Evolutionary conservation across 2,888 invertebrate genomes (phyloP).

Genomic region (Thecophora atra): DNA sequence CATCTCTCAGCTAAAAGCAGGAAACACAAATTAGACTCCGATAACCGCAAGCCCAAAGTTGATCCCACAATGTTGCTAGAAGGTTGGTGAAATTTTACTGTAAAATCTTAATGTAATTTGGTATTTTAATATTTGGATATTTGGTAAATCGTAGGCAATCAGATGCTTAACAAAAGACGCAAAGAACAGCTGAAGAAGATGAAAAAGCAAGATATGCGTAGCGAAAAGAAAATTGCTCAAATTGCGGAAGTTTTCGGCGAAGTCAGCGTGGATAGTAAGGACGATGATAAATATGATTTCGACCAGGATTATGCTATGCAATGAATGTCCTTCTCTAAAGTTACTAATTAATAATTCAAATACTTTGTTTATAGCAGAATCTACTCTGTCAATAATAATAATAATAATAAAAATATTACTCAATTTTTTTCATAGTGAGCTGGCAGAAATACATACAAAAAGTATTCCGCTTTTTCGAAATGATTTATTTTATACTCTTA

Average conservation of each 20-base stretch:
- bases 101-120: not conserved
- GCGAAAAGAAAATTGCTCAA: conserved; percentile 73
- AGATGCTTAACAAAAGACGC: conserved; percentile 70
- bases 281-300: conserved; percentile 61
- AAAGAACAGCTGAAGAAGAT: conserved; percentile 68
- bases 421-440: conserved; percentile 26
- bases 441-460: conserved; percentile 8
- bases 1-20: conserved; percentile 50
- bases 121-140: no score
- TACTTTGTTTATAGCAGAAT: no score
- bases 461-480: conserved; percentile 33
- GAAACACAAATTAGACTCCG: conserved; percentile 56
- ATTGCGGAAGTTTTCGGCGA: conserved; percentile 74
- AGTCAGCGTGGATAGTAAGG: conserved; percentile 52
- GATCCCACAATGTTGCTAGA: conserved; percentile 77
- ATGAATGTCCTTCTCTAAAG: conserved; percentile 41
- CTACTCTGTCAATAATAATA: no score
- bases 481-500: conserved; percentile 46
- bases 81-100: conserved; percentile 66
- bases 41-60: conserved; percentile 64
- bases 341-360: no score
- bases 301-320: conserved; percentile 60
- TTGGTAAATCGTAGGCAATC: conserved; percentile 63
- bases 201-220: conserved; percentile 70
- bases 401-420: no score